Evolutionary conservation across 2,113 vertebrate genomes (phyloP), one percentile per base, ranked within the genome.

Genomic region (Neopipo cinnamomea): DNA sequence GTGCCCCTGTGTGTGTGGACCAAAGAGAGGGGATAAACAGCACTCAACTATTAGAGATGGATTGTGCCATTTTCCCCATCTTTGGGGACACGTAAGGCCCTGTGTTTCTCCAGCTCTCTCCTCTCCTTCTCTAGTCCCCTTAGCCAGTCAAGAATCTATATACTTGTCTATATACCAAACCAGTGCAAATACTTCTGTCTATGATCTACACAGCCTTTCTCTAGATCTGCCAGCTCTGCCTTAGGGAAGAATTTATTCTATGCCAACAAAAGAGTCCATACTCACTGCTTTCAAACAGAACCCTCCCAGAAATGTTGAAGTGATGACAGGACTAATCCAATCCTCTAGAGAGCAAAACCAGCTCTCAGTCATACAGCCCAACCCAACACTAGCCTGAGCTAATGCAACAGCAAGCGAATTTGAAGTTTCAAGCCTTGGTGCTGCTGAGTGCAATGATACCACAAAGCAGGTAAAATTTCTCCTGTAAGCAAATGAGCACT

Each of bases 21-120:
- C 47, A n/a, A 46, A 66, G 47, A 55, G 8, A 74, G 23, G 41
- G 16, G 21, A n/a, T 17, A 50, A 39, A 24, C 19, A 44, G 15
- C 3, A n/a, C 62, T 75, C 44, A 52, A 2, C 35, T 21, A 11
- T 31, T 39, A 1, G 1, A 58, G 21, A 27, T 0, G 0, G 14
- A 58, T 5, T 1, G 1, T 47, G 24, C 12, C 17, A n/a, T 83
- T 42, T 77, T 8, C 24, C 44, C 35, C 25, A 21, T 19, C 61
- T 49, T 1, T 63, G 39, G 19, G 52, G 25, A 87, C 31, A 89
- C 21, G 81, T 55, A 67, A 78, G 27, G 31, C 5, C 17, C 50
- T 2, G 0, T 37, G 20, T 76, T 80, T 83, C 67, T 70, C 42
- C 47, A 76, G 35, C 31, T 88, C 8, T 39, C 23, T 24, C 3